Evolutionary conservation across 2,113 vertebrate genomes (phyloP).

Genomic region (Silurus glanis): DNA sequence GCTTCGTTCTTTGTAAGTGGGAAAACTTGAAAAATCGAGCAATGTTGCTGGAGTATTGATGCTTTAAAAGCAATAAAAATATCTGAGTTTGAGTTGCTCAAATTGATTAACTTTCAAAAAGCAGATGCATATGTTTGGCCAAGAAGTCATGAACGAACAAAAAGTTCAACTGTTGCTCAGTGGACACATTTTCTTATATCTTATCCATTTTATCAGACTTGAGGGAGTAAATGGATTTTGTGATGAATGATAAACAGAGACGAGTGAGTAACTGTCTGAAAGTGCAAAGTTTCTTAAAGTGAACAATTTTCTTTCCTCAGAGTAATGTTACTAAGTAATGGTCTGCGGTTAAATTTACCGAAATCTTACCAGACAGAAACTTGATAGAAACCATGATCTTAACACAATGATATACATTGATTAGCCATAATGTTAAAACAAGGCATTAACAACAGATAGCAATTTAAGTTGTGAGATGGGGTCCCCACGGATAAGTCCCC

Average conservation of each 20-base stretch:
- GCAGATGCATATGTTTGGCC: not conserved
- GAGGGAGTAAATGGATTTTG: conserved; percentile 3
- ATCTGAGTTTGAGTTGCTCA: not conserved
- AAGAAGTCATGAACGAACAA: not conserved
- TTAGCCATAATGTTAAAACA: no score
- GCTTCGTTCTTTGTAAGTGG: no score
- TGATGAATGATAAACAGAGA: conserved; percentile 28
- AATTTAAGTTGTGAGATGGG: no score
- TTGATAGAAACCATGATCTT: not conserved
- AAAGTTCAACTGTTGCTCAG: not conserved
- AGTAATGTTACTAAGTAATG: not conserved
- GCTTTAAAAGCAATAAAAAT: no score
- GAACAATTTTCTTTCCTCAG: not conserved
- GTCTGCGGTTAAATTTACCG: not conserved
- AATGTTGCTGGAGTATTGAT: no score
- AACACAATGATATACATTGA: not conserved
- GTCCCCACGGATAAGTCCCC: no score
- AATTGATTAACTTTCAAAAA: not conserved
- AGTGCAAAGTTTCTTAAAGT: not conserved
- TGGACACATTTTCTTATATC: not conserved
- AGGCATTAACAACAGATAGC: no score
- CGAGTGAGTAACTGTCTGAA: not conserved
- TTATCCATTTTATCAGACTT: not conserved
- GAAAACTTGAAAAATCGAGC: no score
- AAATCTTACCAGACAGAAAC: not conserved